Evolutionary conservation across 2,797 vertebrate genomes (phyloP).

Genomic region (Enteromius paludinosus): DNA sequence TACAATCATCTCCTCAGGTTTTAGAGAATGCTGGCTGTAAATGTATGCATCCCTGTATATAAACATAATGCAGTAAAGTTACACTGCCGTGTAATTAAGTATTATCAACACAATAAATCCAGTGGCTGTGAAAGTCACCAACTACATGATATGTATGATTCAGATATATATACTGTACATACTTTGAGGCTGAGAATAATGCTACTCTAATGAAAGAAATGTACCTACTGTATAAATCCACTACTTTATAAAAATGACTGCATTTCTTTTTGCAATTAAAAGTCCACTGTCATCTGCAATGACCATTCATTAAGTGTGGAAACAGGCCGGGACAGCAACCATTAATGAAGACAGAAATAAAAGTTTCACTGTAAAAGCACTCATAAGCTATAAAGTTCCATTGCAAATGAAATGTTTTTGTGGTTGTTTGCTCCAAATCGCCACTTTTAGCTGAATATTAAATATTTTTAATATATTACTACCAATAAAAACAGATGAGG

Average conservation of each 20-base stretch:
- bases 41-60: constrained; percentile 3
- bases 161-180: too few relatives aligned
- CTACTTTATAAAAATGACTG: neutral
- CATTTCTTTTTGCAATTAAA: neutral
- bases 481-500: neutral
- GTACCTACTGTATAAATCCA: neutral
- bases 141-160: neutral
- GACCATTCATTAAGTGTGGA: neutral
- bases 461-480: too few relatives aligned
- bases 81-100: constrained; percentile 22
- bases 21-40: constrained; percentile 7
- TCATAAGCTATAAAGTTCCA: constrained; percentile 19
- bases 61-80: neutral
- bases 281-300: constrained; percentile 1
- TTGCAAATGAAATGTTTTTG: constrained; percentile 12
- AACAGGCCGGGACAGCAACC: neutral
- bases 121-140: neutral
- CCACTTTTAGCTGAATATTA: constrained; percentile 15
- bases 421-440: constrained; percentile 27
- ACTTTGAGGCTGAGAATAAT: too few relatives aligned
- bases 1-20: neutral
- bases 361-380: constrained; percentile 1
- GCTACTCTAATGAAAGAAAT: neutral
- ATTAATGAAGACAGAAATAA: constrained; percentile 26
- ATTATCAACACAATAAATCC: constrained; percentile 10